Evolutionary conservation across 2,888 invertebrate genomes (phyloP), one percentile per base, ranked within the genome.

Genomic region (Pogonocherus hispidulus): DNA sequence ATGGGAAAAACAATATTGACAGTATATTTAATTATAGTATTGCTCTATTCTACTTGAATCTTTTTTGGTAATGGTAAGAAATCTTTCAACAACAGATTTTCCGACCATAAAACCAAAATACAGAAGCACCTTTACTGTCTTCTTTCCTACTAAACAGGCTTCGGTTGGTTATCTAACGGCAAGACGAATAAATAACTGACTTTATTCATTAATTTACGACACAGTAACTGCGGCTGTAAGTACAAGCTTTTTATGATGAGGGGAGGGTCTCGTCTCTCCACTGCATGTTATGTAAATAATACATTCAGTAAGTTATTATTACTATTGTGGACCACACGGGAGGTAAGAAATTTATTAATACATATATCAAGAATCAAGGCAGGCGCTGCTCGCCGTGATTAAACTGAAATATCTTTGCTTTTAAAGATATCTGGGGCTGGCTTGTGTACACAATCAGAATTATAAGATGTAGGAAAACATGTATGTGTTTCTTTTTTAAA

Each of bases 321-420:
- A 47, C 35, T 44, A 60, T 60, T 49, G 60, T 60, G 35, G 60
- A 60, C 60, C 60, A 60, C 60, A 60, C 60, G 35, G 35, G 49
- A 35, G 49, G 49, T 49, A 49, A 18, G 49, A 60, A 60, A 60
- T 49, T 60, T 59, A 59, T 59, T 35, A 59, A 59, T 59, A 9
- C 59, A 59, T 27, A 44, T 59, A 59, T 59, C 59, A 59, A 16
- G 59, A 46, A 27, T 47, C 59, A 32, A 46, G 46, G 46, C 27
- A 11, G 23, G n/a, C 37, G 19, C 35, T 23, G 18, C 44, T 46
- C 59, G 23, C 46, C 23, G 11, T 59, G 59, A 59, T 59, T 59
- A 59, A 22, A 56, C 22, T 56, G 41, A 59, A 23, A 46, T 9
- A 14, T 44, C n/a, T 27, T 27, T 3, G 27, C 4, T 27, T 3